Evolutionary conservation across 2,888 invertebrate species (phyloP).

Genomic region (Tenthredo scrophulariae): DNA sequence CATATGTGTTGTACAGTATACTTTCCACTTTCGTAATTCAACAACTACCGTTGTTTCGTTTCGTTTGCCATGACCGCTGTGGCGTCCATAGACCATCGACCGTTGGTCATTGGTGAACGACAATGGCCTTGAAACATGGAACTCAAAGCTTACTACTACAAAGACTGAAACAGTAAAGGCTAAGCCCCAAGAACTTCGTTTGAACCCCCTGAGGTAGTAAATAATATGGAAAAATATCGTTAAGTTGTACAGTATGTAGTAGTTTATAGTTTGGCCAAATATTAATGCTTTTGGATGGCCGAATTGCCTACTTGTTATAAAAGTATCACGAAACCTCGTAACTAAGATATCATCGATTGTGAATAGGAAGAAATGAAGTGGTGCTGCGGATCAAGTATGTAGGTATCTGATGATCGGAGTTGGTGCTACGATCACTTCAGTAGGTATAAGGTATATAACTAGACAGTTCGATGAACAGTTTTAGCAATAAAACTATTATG

Average conservation of each 20-base stretch:
- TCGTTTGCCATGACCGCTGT: constrained; percentile 36
- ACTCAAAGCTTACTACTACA: not conserved
- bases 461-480: constrained; percentile 45
- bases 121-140: constrained; percentile 43
- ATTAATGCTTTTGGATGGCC: not conserved
- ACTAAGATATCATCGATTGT: not conserved
- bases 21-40: constrained; percentile 52
- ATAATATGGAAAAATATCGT: not conserved
- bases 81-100: constrained; percentile 24
- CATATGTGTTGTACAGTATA: not conserved
- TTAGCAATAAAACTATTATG: constrained; percentile 50
- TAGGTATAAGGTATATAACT: not conserved
- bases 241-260: not conserved
- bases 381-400: not conserved
- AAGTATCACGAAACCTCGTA: constrained; percentile 20
- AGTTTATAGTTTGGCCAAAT: not conserved
- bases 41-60: constrained; percentile 51
- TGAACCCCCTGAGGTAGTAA: not conserved
- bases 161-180: not conserved
- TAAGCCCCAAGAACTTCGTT: not conserved
- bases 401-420: not conserved
- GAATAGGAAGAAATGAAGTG: not conserved
- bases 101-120: constrained; percentile 41
- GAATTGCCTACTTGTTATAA: constrained; percentile 25
- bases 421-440: not conserved